Evolutionary conservation across 2,113 vertebrate genomes (phyloP), one percentile per base, ranked within the genome.

Genomic region (Gila orcuttii): DNA sequence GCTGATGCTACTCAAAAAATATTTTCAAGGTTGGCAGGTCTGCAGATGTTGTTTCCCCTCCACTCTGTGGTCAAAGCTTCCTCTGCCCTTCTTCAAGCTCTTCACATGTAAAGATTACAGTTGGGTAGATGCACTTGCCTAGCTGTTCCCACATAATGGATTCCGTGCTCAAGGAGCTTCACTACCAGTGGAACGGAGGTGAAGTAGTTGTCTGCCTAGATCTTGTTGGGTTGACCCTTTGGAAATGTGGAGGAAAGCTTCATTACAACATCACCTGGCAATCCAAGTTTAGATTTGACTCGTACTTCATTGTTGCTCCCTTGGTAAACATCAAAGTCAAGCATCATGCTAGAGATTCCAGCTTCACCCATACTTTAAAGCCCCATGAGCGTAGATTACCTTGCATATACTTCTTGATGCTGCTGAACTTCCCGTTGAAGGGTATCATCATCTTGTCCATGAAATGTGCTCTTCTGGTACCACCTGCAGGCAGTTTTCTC

Each of bases 71-170:
- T 47, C 47, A 47, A 47, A 47, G 47, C 47, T 47, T 12, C 47
- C 47, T 47, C 47, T 47, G 47, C 47, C 12, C 47, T 47, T 47
- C 45, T 47, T 47, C 47, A 47, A 47, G 47, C 47, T 47, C 47
- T 47, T 47, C 47, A 47, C 47, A 47, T 47, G 45, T 47, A 47
- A 79, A 64, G n/a, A 9, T 23, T 25, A 28, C n/a, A 64, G n/a
- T 64, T 64, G 2, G 25, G 23, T 28, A 23, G 23, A 11, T 52
- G 17, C 79, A 73, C 25, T 75, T 76, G 57, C 82, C 17, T 55
- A 15, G 64, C 83, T 83, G 86, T 87, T 82, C 86, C 86, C 73
- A 86, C 80, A n/a, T 86, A 86, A 83, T 89, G 62, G 19, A 86
- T 84, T 79, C 86, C 84, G 28, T 5, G 4, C 4, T 83, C 71